A percentile compares a stretch with the other conserved stretches of the same genome.
Conservation (phyloP, 2,113 vertebrate genomes). For the Bos indicus region DNA sequence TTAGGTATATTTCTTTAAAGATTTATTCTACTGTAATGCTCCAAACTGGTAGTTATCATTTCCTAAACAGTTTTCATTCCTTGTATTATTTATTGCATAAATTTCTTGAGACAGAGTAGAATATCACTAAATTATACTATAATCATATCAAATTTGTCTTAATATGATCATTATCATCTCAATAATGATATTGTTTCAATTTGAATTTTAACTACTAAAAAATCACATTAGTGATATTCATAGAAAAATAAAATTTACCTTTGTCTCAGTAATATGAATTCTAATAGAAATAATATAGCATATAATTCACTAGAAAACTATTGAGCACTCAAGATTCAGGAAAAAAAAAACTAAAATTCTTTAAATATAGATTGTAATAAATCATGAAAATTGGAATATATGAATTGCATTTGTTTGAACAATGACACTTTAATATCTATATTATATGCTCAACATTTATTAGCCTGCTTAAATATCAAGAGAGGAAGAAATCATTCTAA, state of each 20-base stretch:
- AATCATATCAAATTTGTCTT: background rate
- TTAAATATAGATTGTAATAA: background rate
- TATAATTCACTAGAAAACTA: background rate
- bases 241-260: background rate
- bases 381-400: background rate
- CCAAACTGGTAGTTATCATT: background rate
- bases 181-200: background rate
- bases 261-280: background rate
- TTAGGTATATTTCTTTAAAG: background rate
- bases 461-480: background rate
- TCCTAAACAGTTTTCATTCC: background rate
- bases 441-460: background rate
- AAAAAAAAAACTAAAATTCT: background rate
- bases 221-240: background rate
- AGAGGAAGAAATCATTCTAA: background rate
- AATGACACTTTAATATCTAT: background rate
- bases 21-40: background rate
- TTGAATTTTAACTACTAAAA: background rate
- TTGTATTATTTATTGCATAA: background rate
- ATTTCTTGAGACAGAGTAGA: background rate
- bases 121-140: background rate
- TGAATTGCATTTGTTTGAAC: background rate
- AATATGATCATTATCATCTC: background rate
- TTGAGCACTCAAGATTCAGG: background rate
- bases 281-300: background rate